A percentile compares a stretch with the other conserved stretches of the same genome.
phyloP scores from a whole-genome alignment of 2,888 invertebrate species.

The Holacanthella duospinosa region DNA sequence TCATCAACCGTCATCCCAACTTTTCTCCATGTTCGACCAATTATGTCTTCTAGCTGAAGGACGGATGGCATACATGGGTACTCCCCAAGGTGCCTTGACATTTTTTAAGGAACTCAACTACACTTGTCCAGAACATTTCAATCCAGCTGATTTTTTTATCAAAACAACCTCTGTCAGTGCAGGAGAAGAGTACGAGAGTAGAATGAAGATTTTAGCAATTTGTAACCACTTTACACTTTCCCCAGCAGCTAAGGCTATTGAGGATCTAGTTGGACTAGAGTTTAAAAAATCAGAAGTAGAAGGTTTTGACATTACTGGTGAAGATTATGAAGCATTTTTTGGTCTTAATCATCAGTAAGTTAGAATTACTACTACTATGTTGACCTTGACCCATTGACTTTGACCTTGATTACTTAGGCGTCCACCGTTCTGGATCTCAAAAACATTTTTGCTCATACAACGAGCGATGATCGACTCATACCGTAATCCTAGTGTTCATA shows the following conservation, averaged over 20 bases:
- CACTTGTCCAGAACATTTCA: slow-evolving; percentile 43
- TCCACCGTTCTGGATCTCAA: slow-evolving; percentile 56
- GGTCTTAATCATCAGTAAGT: not conserved
- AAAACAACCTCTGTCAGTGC: slow-evolving; percentile 45
- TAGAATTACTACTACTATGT: not conserved
- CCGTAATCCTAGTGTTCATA: slow-evolving; percentile 66
- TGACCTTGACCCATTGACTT: not conserved
- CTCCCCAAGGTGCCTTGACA: slow-evolving; percentile 39
- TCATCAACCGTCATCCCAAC: slow-evolving; percentile 48
- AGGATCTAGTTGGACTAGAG: slow-evolving; percentile 54
- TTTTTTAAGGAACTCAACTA: slow-evolving; percentile 42
- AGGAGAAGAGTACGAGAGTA: slow-evolving; percentile 42
- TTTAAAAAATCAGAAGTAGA: slow-evolving; percentile 9
- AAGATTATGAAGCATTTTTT: not conserved
- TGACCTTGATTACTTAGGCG: not conserved
- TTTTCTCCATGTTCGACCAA: slow-evolving; percentile 46
- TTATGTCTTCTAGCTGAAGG: slow-evolving; percentile 47
- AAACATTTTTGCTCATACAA: slow-evolving; percentile 64
- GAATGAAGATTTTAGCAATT: slow-evolving; percentile 42
- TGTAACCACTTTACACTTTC: slow-evolving; percentile 70
- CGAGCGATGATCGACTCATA: slow-evolving; percentile 61
- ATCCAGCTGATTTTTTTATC: slow-evolving; percentile 46
- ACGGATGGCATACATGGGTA: slow-evolving; percentile 46
- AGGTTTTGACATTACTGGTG: not conserved
- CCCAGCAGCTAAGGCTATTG: slow-evolving; percentile 63